A percentile compares a stretch with the other conserved stretches of the same genome.
Evolutionary conservation across 2,113 vertebrate genomes (phyloP).

Genomic region (Lycocorax pyrrhopterus): DNA sequence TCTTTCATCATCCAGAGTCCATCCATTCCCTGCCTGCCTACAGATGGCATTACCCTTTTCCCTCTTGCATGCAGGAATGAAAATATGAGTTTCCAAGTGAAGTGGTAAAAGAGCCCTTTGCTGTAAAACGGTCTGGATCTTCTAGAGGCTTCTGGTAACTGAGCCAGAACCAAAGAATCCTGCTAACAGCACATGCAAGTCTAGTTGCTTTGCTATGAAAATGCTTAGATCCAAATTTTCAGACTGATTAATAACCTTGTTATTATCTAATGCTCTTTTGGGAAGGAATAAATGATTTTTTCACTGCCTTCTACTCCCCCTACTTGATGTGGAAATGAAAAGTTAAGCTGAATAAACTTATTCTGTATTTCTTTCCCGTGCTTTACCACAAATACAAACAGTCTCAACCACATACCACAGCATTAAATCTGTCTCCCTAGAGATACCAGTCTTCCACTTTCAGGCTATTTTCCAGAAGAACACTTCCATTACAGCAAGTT

Average conservation of each 20-base stretch:
- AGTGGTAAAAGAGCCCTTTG: not conserved
- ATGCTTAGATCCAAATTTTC: not conserved
- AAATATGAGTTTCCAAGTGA: not conserved
- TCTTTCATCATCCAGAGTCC: not conserved
- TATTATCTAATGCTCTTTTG: conserved; percentile 1
- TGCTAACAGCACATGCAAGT: not conserved
- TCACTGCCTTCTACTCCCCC: not conserved
- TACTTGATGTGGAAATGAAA: not conserved
- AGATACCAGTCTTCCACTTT: not conserved
- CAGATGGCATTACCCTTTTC: not conserved
- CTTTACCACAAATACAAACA: conserved; percentile 6
- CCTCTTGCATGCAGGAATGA: not conserved
- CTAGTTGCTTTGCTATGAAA: not conserved
- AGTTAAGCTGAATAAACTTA: conserved; percentile 10
- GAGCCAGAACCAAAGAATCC: not conserved
- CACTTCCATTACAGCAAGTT: not conserved
- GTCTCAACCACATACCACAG: conserved; percentile 1
- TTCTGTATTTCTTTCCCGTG: not conserved
- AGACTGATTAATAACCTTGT: not conserved
- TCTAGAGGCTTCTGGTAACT: not conserved
- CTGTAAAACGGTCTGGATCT: not conserved
- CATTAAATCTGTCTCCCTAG: not conserved
- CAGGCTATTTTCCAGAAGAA: not conserved
- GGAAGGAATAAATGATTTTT: not conserved
- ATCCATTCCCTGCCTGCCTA: not conserved